Conservation (phyloP, 1,140 invertebrate genomes). For the Nasonia giraulti region DNA sequence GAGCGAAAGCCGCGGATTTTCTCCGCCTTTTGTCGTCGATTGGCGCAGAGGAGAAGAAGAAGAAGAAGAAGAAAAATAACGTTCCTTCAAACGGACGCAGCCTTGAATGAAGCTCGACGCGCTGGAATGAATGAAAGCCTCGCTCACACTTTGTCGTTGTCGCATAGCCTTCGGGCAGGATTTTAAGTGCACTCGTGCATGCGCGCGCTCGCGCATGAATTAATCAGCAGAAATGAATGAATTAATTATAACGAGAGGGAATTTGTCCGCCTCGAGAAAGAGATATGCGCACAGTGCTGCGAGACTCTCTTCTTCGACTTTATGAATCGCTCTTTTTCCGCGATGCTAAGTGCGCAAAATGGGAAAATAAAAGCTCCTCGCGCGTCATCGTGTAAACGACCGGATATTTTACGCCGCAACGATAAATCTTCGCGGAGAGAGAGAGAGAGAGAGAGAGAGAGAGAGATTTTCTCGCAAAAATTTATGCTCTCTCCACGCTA, state of each 20-base stretch:
- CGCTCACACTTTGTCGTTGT: neutral
- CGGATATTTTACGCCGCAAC: neutral
- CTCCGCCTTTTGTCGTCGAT: neutral
- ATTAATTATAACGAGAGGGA: neutral
- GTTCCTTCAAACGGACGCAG: neutral
- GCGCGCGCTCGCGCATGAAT: slow-evolving; percentile 24
- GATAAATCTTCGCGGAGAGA: neutral
- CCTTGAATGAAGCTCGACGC: slow-evolving; percentile 20
- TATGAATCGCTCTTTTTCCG: neutral
- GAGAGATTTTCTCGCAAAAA: neutral
- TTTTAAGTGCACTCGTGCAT: slow-evolving; percentile 36
- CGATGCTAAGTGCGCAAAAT: neutral
- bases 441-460: no score
- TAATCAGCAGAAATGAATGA: neutral
- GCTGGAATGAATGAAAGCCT: slow-evolving; percentile 20
- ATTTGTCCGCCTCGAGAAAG: neutral
- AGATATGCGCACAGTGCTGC: no score
- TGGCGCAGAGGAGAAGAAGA: neutral
- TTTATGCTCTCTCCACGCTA: neutral
- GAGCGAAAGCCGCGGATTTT: neutral
- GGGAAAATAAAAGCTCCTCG: neutral
- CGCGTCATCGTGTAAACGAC: slow-evolving; percentile 26
- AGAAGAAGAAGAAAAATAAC: neutral
- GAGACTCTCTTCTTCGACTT: no score
- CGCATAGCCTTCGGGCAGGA: neutral